Evolutionary conservation across 2,888 invertebrate genomes (phyloP), one percentile per base, ranked within the genome.

Genomic region (Caenorhabditis drosophilae): DNA sequence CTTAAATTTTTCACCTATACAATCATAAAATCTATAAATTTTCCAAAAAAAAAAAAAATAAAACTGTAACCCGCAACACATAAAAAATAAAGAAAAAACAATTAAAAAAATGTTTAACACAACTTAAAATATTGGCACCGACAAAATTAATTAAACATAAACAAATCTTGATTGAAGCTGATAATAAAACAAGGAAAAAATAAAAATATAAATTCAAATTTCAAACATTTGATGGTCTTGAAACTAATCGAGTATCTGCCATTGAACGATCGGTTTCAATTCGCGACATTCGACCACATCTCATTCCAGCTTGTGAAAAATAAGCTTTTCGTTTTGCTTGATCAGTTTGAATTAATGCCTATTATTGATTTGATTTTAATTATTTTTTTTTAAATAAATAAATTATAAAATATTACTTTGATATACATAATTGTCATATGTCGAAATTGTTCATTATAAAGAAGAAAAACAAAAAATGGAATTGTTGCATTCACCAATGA

Each of bases 401-500:
- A 44, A 22, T 25, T 12, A 16, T 6, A 38, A 22, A 4, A 18
- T 6, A 2, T 18, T 34, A 67, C 78, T 56, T 74, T 73, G 23
- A 79, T 56, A 50, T 76, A 79, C 57, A 79, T 70, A 27, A 53
- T 48, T 22, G 76, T 72, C 79, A 81, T 80, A 54, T 77, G 74
- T 9, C 80, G 70, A 66, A 80, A 81, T 44, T 78, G 79, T 46
- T 77, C 69, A 25, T 77, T 77, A 53, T 76, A 77, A 34, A 73
- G 55, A 15, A 77, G 67, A 41, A 79, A 80, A 9, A 81, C 76
- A 51, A 79, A 81, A 58, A 81, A 81, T 6, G 81, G 80, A 38
- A 81, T 78, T 7, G 81, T 79, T 12, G 81, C 81, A 53, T 81
- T 81, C 49, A 79, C 60, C 20, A 79, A 66, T 1, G 78, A 79